Evolutionary conservation across 2,888 invertebrate genomes (phyloP), one percentile per base, ranked within the genome.

Genomic region (Anaspis maculata): DNA sequence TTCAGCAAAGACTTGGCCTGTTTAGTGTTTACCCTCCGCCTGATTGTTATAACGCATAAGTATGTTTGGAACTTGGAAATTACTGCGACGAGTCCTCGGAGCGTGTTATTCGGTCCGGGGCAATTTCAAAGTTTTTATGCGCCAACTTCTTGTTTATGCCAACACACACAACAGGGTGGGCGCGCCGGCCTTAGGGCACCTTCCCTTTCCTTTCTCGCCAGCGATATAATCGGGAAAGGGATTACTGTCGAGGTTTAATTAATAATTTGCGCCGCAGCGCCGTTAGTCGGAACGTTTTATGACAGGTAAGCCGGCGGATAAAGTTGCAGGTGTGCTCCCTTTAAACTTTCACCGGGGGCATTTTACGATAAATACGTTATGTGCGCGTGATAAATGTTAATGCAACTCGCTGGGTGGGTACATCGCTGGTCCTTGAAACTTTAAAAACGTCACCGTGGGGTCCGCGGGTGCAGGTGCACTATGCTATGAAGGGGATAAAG

Each of bases 141-240:
- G 41, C 35, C 37, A 48, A 52, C 44, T 51, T 51, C 45, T 44
- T 48, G 45, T 44, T 50, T 47, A 46, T 50, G 50, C 47, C 42
- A 29, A 38, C 21, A 11, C n/a, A n/a, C n/a, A 13, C 13, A 32
- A 27, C 14, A 30, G 15, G 27, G 30, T 27, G 16, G 15, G 19
- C 26, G 27, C 24, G 12, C 24, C 24, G n/a, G 19, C 19, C 19
- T 5, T 6, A 19, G 19, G 9, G 19, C n/a, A 19, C 5, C 19
- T 19, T 19, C 19, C 9, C 5, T 9, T 6, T 6, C 19, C 19
- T n/a, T n/a, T 9, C 19, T 5, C 5, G 5, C 27, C 34, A 35
- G 32, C 34, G 37, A 31, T 43, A 37, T 44, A 37, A 45, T 45
- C 39, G 41, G 40, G 40, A 37, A 32, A 25, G 35, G 45, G 42